A percentile compares a stretch with the other conserved stretches of the same genome.
phyloP scores from a whole-genome alignment of 1,140 invertebrate genomes.

The Lerema accius region DNA sequence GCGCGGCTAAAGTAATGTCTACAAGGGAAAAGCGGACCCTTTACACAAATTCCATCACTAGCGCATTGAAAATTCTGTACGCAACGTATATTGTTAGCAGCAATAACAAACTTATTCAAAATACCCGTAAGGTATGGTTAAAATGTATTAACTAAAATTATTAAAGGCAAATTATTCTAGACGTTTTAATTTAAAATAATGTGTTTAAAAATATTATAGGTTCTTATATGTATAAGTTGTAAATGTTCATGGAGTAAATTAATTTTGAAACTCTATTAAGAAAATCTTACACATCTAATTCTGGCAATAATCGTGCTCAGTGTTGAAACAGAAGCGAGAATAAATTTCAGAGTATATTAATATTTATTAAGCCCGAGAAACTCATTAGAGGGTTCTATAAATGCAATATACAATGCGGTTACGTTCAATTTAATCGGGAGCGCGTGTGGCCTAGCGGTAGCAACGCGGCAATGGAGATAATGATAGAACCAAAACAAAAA shows the following conservation, averaged over 20 bases:
- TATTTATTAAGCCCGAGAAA: constrained; percentile 60
- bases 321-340: constrained; percentile 18
- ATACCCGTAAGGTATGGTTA: too few relatives aligned
- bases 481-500: constrained; percentile 63
- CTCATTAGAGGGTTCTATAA: constrained; percentile 57
- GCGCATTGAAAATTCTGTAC: background rate
- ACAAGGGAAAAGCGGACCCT: constrained; percentile 67
- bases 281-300: background rate
- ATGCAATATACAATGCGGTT: constrained; percentile 63
- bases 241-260: too few relatives aligned
- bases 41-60: constrained; percentile 20
- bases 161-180: too few relatives aligned
- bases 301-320: background rate
- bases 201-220: too few relatives aligned
- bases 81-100: background rate
- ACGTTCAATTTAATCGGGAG: constrained; percentile 70
- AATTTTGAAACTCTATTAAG: background rate
- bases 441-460: constrained; percentile 72
- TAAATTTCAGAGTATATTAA: constrained; percentile 28
- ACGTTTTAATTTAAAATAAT: too few relatives aligned
- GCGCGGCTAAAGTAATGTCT: constrained; percentile 77
- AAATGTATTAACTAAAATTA: too few relatives aligned
- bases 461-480: constrained; percentile 39
- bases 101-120: background rate
- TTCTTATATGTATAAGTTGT: too few relatives aligned